These are phyloP conservation scores for Dryobota labecula DNA, from an alignment of 2,888 invertebrate genomes.

Conservation along the genomic window DNA sequence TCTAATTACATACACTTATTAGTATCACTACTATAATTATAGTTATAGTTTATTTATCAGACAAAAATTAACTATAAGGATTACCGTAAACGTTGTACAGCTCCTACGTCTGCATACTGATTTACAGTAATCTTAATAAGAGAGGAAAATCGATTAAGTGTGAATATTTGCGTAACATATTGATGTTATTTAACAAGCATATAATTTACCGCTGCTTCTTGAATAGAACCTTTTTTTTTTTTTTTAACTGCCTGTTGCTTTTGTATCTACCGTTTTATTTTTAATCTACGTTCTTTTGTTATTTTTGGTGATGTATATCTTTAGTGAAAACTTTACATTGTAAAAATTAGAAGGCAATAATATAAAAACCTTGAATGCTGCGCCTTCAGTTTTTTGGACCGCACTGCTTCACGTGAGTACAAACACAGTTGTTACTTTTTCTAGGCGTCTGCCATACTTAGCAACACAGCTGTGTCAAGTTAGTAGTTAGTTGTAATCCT, in stretches of 20 bases:
- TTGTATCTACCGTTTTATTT: conserved; percentile 6
- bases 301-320: background rate
- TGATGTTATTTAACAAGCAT: conserved; percentile 35
- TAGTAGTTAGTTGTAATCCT: background rate
- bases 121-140: conserved; percentile 42
- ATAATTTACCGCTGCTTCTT: conserved; percentile 41
- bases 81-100: background rate
- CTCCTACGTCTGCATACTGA: background rate
- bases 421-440: background rate
- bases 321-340: background rate
- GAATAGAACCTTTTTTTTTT: conserved; percentile 12
- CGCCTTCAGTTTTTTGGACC: conserved; percentile 1
- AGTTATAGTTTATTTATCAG: background rate
- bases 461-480: background rate
- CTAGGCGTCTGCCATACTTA: conserved; percentile 12
- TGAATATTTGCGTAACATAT: conserved; percentile 45
- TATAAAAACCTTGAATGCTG: too few relatives aligned
- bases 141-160: conserved; percentile 39
- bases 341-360: background rate
- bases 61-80: background rate
- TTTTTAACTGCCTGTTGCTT: background rate
- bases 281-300: background rate
- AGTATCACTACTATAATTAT: too few relatives aligned
- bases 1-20: background rate
- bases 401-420: background rate